phyloP scores from a whole-genome alignment of 2,888 invertebrate species.

The Chaetogeoica ovagalla region DNA sequence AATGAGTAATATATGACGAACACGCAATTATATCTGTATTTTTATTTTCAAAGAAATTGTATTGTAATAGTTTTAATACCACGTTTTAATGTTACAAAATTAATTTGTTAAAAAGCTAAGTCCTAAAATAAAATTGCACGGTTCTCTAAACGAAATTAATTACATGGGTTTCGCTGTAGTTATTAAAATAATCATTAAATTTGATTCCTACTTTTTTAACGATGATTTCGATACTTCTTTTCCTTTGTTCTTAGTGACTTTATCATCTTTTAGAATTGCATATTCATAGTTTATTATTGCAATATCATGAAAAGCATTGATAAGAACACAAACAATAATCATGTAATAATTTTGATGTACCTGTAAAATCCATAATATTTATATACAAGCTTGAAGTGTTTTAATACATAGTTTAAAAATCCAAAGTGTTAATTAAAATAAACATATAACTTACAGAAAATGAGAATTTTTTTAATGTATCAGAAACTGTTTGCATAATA shows the following conservation, averaged over 20 bases:
- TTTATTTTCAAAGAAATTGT: too few relatives aligned
- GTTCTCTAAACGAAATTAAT: too few relatives aligned
- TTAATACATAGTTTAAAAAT: neutral
- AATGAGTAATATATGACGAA: too few relatives aligned
- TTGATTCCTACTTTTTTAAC: conserved; percentile 63
- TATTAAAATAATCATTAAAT: conserved; percentile 58
- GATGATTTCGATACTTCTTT: conserved; percentile 66
- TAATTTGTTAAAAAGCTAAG: too few relatives aligned
- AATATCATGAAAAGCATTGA: conserved; percentile 84
- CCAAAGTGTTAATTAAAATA: neutral
- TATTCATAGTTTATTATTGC: conserved; percentile 67
- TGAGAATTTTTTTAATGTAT: conserved; percentile 36
- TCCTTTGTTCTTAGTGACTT: conserved; percentile 59
- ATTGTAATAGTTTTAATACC: too few relatives aligned
- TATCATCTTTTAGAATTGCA: conserved; percentile 57
- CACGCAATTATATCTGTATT: too few relatives aligned
- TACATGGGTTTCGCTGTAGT: too few relatives aligned
- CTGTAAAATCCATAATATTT: conserved; percentile 60
- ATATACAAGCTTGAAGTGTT: neutral
- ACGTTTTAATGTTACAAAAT: too few relatives aligned
- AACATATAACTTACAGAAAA: conserved; percentile 24
- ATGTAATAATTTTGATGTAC: conserved; percentile 86
- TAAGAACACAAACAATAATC: conserved; percentile 84
- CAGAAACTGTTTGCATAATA: conserved; percentile 39
- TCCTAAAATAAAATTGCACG: too few relatives aligned